These are phyloP conservation scores for Synergus gifuensis DNA, from an alignment of 2,888 invertebrate genomes.

Conservation along the genomic window DNA sequence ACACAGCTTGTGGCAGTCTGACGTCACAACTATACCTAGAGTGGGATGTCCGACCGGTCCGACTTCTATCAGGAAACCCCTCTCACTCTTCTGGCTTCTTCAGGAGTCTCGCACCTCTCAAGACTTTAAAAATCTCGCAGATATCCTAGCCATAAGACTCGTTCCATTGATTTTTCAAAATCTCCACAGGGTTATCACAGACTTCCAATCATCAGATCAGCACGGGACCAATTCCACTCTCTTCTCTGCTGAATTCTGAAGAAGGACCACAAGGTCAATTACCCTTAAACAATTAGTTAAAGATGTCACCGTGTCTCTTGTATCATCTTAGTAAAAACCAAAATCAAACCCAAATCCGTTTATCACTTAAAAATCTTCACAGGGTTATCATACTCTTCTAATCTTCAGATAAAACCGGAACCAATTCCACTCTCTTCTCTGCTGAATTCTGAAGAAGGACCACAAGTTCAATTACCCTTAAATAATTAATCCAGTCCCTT, in stretches of 20 bases:
- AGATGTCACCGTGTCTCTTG: no score
- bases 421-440: not conserved
- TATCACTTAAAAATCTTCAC: no score
- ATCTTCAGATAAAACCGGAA: not conserved
- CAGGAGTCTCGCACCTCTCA: not conserved
- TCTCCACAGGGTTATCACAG: not conserved
- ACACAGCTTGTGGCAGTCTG: conserved; percentile 59
- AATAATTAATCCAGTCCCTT: no score
- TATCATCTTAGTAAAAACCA: no score
- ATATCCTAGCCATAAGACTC: no score
- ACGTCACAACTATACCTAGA: conserved; percentile 67
- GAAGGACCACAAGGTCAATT: not conserved
- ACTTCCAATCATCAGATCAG: not conserved
- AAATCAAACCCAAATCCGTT: no score
- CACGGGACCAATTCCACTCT: not conserved
- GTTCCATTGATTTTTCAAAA: no score
- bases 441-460: not conserved
- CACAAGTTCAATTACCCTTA: not conserved
- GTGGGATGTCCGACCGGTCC: conserved; percentile 68
- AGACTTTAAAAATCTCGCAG: not conserved
- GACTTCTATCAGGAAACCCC: conserved; percentile 38
- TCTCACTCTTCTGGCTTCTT: conserved; percentile 40
- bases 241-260: not conserved
- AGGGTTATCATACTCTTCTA: not conserved
- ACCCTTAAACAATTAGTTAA: no score